Conservation (phyloP, 2,888 invertebrate species). For the Pachydiplax longipennis region DNA sequence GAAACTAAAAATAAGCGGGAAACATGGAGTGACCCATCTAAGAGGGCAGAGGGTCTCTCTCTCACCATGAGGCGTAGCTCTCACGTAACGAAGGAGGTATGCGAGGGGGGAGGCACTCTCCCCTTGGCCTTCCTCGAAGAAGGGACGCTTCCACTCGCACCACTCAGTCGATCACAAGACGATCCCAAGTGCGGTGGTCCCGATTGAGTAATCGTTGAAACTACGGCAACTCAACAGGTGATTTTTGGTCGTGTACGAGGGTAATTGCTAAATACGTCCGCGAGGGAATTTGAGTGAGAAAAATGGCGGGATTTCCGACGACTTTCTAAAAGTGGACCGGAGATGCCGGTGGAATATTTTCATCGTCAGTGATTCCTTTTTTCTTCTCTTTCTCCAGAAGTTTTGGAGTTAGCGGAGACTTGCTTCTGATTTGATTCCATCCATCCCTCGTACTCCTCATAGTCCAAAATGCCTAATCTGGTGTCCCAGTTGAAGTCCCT, state of each 20-base stretch:
- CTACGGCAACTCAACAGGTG: no score
- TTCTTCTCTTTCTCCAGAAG: not conserved
- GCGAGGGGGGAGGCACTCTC: not conserved
- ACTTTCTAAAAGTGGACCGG: not conserved
- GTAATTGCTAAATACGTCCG: not conserved
- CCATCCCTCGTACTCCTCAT: not conserved
- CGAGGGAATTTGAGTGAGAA: not conserved
- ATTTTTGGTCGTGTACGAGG: no score
- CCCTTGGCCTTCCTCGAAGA: not conserved
- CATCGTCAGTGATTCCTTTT: not conserved
- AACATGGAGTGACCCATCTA: not conserved
- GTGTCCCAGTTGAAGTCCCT: not conserved
- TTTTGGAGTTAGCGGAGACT: not conserved
- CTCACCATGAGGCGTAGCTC: not conserved
- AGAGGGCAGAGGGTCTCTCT: not conserved
- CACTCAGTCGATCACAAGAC: not conserved
- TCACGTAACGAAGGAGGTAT: conserved; percentile 36
- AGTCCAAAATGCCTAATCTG: conserved; percentile 11
- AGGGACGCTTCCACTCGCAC: not conserved
- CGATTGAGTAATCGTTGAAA: no score
- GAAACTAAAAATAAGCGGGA: not conserved
- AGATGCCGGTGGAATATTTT: not conserved
- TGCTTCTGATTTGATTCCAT: not conserved
- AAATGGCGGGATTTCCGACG: not conserved
- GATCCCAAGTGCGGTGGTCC: not conserved